Conservation (phyloP, 2,113 vertebrate species). For the Petroica traversi region DNA sequence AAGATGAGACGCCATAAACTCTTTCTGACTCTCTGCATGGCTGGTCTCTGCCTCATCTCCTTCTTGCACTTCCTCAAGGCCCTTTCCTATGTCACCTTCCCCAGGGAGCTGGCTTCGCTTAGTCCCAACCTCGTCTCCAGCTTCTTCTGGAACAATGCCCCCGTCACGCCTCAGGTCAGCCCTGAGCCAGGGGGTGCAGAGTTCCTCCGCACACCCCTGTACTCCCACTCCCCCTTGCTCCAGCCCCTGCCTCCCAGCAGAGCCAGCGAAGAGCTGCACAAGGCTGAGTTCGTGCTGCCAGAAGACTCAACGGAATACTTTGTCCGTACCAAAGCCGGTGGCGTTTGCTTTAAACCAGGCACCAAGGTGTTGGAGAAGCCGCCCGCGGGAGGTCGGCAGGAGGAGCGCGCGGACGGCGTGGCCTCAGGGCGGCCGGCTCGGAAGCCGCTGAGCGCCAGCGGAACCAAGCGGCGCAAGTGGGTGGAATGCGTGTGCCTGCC, state of each 20-base stretch:
- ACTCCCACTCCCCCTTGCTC: constrained; percentile 72
- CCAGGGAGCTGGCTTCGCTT: constrained; percentile 91
- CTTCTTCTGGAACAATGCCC: constrained; percentile 95
- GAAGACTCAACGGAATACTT: constrained; percentile 88
- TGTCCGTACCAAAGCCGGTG: constrained; percentile 89
- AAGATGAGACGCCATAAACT: constrained; percentile 99
- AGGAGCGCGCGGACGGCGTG: constrained; percentile 17
- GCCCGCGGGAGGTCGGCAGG: neutral
- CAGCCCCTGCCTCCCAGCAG: constrained; percentile 67
- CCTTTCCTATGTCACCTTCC: constrained; percentile 95
- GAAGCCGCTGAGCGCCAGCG: constrained; percentile 24
- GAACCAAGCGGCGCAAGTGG: constrained; percentile 79
- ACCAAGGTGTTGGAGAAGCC: constrained; percentile 87
- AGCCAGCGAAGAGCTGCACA: constrained; percentile 78
- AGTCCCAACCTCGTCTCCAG: constrained; percentile 96
- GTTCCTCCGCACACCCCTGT: constrained; percentile 73
- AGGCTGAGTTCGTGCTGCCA: constrained; percentile 76
- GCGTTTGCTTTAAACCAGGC: constrained; percentile 90
- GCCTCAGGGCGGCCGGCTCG: neutral
- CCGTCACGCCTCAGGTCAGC: constrained; percentile 80
- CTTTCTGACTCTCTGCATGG: constrained; percentile 96
- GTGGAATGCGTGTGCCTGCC: constrained; percentile 93
- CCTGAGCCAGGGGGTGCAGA: constrained; percentile 77
- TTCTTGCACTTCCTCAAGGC: constrained; percentile 99
- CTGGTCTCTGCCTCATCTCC: constrained; percentile 98